Percentiles rank a stretch among this genome's conserved stretches.
phyloP scores from a whole-genome alignment of 2,888 invertebrate species.

The Drosophila kuntzei region DNA sequence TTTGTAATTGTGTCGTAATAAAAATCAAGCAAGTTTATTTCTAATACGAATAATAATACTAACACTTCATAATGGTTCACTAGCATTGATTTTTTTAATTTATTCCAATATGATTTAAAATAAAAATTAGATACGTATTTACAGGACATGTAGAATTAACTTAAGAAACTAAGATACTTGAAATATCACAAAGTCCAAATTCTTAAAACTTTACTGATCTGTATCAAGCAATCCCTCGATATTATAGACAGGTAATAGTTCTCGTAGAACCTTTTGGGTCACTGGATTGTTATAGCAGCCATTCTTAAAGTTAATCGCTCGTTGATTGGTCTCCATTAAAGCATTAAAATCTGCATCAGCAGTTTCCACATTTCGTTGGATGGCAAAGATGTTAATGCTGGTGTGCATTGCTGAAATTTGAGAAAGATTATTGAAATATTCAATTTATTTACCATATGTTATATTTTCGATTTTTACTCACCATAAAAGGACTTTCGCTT shows the following conservation, averaged over 20 bases:
- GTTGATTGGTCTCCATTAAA: conserved; percentile 78
- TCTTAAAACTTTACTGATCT: conserved; percentile 59
- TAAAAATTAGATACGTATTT: not conserved
- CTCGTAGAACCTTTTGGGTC: conserved; percentile 73
- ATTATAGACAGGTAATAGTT: conserved; percentile 82
- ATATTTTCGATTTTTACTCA: conserved; percentile 30
- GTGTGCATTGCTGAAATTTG: conserved; percentile 78
- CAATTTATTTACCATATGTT: not conserved
- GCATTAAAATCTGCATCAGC: conserved; percentile 84
- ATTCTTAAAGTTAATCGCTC: conserved; percentile 77
- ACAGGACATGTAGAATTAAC: not conserved
- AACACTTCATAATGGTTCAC: too few relatives aligned
- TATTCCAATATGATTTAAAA: not conserved
- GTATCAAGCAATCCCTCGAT: conserved; percentile 81
- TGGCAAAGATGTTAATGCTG: conserved; percentile 75
- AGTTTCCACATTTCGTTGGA: conserved; percentile 82
- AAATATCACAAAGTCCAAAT: not conserved
- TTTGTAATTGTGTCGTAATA: too few relatives aligned
- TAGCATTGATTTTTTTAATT: too few relatives aligned
- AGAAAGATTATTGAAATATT: not conserved
- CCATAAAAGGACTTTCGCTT: conserved; percentile 82
- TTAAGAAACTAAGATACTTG: not conserved
- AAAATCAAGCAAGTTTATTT: not conserved
- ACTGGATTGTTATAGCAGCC: conserved; percentile 80
- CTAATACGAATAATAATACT: too few relatives aligned